Evolutionary conservation across 2,113 vertebrate genomes (phyloP).

Genomic region (Phocoena sinus): DNA sequence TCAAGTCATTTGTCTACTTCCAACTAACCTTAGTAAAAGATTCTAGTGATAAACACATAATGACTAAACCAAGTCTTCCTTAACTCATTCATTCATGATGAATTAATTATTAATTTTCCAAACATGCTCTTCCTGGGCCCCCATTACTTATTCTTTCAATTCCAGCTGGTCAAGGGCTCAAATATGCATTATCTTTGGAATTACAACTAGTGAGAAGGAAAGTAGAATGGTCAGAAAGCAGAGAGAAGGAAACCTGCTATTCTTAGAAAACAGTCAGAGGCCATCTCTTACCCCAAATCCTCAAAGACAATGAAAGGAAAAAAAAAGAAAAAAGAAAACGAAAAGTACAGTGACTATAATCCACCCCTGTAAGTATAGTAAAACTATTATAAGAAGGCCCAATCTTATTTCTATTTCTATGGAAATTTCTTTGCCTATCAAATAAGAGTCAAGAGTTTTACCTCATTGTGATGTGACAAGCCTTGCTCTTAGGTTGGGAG

Average conservation of each 20-base stretch:
- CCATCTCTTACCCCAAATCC: background rate
- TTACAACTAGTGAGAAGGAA: background rate
- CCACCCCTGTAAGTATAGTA: background rate
- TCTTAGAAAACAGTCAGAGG: background rate
- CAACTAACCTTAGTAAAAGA: background rate
- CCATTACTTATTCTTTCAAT: slow-evolving; percentile 45
- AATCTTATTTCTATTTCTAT: slow-evolving; percentile 24
- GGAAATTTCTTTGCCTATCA: slow-evolving; percentile 24
- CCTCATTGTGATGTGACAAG: background rate
- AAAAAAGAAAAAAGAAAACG: background rate
- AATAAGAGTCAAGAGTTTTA: slow-evolving; percentile 4
- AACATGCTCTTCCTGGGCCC: slow-evolving; percentile 22
- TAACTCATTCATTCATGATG: slow-evolving; percentile 6
- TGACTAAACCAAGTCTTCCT: background rate
- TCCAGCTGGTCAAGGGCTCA: background rate
- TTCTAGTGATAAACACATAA: slow-evolving; percentile 21
- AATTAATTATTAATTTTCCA: slow-evolving; percentile 49
- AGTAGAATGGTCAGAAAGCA: background rate
- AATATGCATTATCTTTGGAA: background rate
- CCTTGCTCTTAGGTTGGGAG: slow-evolving; percentile 2
- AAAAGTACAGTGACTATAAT: background rate
- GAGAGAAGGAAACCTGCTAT: background rate
- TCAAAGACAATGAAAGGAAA: background rate
- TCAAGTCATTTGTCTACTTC: slow-evolving; percentile 34
- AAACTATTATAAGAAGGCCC: background rate